phyloP scores from a whole-genome alignment of 2,888 invertebrate species.

The Mycalesis mineus region DNA sequence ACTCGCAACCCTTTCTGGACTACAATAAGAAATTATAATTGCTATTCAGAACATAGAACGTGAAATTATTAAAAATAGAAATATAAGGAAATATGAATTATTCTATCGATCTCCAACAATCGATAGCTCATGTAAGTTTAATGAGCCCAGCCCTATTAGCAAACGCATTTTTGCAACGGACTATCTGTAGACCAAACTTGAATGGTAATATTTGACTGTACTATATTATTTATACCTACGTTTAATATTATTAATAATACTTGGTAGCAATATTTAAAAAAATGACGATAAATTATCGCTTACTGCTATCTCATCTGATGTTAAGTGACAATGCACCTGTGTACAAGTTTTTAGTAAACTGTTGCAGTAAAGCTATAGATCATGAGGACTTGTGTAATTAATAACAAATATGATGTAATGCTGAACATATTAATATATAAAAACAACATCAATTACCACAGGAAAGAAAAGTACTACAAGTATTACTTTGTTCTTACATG shows the following conservation, averaged over 20 bases:
- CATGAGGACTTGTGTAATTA: no score
- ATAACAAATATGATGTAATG: no score
- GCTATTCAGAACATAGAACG: neutral
- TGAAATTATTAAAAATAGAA: neutral
- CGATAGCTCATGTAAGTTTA: constrained; percentile 9
- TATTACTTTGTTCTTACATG: no score
- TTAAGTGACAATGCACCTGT: no score
- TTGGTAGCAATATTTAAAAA: no score
- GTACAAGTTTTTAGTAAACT: no score
- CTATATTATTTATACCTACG: neutral
- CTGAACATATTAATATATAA: no score
- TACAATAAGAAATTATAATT: neutral
- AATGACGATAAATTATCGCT: no score
- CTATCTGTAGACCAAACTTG: neutral
- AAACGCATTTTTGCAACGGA: constrained; percentile 1
- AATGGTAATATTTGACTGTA: constrained; percentile 1
- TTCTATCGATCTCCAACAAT: constrained; percentile 4
- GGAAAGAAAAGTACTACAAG: no score
- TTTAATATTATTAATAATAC: neutral
- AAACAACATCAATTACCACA: no score
- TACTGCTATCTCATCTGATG: no score
- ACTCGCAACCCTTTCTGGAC: neutral
- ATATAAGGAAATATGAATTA: constrained; percentile 10
- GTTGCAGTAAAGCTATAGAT: no score
- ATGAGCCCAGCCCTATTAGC: constrained; percentile 7